Base-by-base conservation (phyloP, 2,113 vertebrate genomes). In the Junco hyemalis region DNA sequence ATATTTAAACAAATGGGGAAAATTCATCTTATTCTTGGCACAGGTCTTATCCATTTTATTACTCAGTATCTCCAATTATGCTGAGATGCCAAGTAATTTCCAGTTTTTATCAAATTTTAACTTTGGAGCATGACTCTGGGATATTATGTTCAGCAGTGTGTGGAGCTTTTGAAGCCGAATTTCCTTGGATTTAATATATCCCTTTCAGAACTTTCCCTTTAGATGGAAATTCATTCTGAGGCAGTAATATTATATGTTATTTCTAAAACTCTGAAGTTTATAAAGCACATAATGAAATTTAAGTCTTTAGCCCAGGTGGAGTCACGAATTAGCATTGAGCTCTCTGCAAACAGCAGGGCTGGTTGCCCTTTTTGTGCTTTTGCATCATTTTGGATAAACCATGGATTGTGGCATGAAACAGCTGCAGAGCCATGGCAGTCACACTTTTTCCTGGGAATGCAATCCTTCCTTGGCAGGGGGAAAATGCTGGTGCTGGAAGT, bases 221-320 rank as follows among this genome's bases (percentile, higher is more conserved):
- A 74, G 95, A 92, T 95, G 80, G 93, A 95, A 98, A 97, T 92
- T 95, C 65, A 94, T 97, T 96, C 95, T 93, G 86, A 87, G 84
- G 88, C 93, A 80, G 94, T 96, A 97, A 97, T 82, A 80, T 80
- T 95, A 95, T 96, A 92, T 96, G 92, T 91, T 97, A 95, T 97
- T 97, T 93, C 93, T 97, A 93, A 97, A 91, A 87, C 90, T 96
- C 84, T 93, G 44, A 73, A 81, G 96, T 97, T 98, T 96, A 97
- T 96, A 97, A 97, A 97, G 94, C 93, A 86, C 86, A 92, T 94
- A 95, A 96, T 97, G 96, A 98, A 98, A 97, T 96, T 86, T 86
- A 97, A 97, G 91, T 95, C 96, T 80, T 93, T 38, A 50, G 90
- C 72, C 96, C 96, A 97, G 97, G 95, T 97, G 97, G 95, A 96